A percentile compares a stretch with the other conserved stretches of the same genome.
Evolutionary conservation across 1,140 invertebrate genomes (phyloP).

Genomic region (Oncopeltus fasciatus): DNA sequence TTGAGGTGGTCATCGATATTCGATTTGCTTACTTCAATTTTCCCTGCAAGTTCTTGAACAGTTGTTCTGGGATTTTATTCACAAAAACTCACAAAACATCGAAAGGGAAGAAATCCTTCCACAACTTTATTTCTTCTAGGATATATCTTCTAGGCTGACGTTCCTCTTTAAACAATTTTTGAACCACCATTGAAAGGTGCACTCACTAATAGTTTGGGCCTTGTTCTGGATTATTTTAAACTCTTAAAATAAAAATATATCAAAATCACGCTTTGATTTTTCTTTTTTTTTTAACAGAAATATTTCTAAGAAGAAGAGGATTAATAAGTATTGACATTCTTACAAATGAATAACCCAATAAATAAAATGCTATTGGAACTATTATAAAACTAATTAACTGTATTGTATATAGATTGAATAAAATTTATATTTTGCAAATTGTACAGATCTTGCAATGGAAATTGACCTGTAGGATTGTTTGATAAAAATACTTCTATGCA

Average conservation of each 20-base stretch:
- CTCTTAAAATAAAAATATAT: not conserved
- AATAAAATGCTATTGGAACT: no score
- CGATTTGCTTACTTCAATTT: not conserved
- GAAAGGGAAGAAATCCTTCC: not conserved
- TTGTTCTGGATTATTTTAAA: not conserved
- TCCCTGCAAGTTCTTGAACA: not conserved
- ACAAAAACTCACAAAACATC: not conserved
- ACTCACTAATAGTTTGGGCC: not conserved
- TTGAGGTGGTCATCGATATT: not conserved
- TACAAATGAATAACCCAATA: not conserved
- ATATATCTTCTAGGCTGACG: not conserved
- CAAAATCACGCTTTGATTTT: not conserved
- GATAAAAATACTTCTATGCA: no score
- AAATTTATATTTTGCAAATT: no score
- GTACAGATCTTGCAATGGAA: no score
- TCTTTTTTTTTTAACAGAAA: not conserved
- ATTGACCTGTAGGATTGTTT: no score
- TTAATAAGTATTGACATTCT: not conserved
- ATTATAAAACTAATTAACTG: no score
- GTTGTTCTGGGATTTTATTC: not conserved
- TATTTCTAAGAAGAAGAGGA: not conserved
- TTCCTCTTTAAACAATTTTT: not conserved
- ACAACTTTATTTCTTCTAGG: not conserved
- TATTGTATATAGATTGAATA: no score
- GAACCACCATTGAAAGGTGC: not conserved